phyloP scores from a whole-genome alignment of 2,888 invertebrate genomes.

The Cosmia pyralina region DNA sequence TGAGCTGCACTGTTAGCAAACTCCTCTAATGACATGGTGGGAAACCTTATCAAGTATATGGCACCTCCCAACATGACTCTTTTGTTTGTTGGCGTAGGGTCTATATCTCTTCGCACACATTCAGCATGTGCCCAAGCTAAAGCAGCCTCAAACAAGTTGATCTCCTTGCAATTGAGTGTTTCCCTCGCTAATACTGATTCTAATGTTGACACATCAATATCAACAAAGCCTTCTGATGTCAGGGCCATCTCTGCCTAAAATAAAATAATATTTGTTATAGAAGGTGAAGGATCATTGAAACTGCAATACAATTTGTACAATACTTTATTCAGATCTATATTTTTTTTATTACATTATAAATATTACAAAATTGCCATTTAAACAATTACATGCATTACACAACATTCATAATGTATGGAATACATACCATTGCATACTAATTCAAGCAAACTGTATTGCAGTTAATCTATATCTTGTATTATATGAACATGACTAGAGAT shows the following conservation, averaged over 20 bases:
- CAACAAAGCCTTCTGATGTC: conserved; percentile 98
- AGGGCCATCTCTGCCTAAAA: conserved; percentile 98
- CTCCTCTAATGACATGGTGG: conserved; percentile 97
- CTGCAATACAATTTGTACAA: conserved; percentile 90
- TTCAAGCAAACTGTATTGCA: conserved; percentile 88
- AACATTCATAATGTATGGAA: conserved; percentile 73
- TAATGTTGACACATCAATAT: conserved; percentile 98
- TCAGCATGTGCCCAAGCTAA: conserved; percentile 98
- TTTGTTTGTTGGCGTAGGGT: conserved; percentile 94
- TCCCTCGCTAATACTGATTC: conserved; percentile 97
- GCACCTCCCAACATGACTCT: conserved; percentile 94
- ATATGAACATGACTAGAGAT: conserved; percentile 75
- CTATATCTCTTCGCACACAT: conserved; percentile 95
- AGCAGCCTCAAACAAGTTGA: conserved; percentile 97
- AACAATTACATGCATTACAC: conserved; percentile 79
- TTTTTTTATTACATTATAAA: conserved; percentile 71
- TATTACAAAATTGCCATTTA: conserved; percentile 77
- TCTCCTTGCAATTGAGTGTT: conserved; percentile 98
- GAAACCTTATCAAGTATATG: conserved; percentile 96
- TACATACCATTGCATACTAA: conserved; percentile 66
- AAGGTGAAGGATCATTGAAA: conserved; percentile 83
- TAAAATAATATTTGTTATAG: conserved; percentile 71
- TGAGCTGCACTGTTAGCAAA: conserved; percentile 99
- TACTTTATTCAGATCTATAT: conserved; percentile 83
- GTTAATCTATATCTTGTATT: conserved; percentile 73